Conservation (phyloP, 2,888 invertebrate genomes). For the Drosophila infuscata region DNA sequence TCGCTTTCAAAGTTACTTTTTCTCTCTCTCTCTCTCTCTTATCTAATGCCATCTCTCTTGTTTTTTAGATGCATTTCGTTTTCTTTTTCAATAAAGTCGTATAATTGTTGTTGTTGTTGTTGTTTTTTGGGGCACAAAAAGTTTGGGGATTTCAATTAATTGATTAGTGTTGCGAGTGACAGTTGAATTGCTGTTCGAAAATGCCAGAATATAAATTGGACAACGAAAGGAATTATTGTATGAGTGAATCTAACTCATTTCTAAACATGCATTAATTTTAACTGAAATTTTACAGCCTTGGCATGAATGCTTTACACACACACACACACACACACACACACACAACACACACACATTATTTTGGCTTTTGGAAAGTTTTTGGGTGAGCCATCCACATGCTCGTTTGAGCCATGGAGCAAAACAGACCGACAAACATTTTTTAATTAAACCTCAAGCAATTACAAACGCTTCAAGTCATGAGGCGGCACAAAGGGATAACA, state of each 20-base stretch:
- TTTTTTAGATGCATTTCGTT: slow-evolving; percentile 5
- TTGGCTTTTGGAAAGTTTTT: slow-evolving; percentile 30
- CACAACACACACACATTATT: slow-evolving; percentile 16
- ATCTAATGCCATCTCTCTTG: slow-evolving; percentile 2
- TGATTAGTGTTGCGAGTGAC: slow-evolving; percentile 60
- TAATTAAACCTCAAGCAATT: slow-evolving; percentile 79
- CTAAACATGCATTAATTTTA: slow-evolving; percentile 29
- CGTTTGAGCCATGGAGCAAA: slow-evolving; percentile 8
- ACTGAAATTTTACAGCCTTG: slow-evolving; percentile 23
- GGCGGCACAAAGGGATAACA: slow-evolving; percentile 55
- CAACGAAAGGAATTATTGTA: background rate
- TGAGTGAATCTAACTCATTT: slow-evolving; percentile 3
- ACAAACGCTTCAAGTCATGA: slow-evolving; percentile 68
- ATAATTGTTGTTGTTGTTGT: slow-evolving; percentile 52
- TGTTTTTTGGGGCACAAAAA: slow-evolving; percentile 16
- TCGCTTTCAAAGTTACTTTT: slow-evolving; percentile 35
- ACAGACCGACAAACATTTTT: slow-evolving; percentile 70
- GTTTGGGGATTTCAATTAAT: slow-evolving; percentile 56
- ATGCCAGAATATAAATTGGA: slow-evolving; percentile 10
- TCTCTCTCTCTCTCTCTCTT: background rate
- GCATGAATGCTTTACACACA: background rate
- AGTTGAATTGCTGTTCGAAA: slow-evolving; percentile 41
- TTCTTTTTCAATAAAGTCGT: slow-evolving; percentile 39
- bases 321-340: slow-evolving; percentile 6
- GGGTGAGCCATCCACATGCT: background rate